Percentiles rank a stretch among this genome's conserved stretches.
These are phyloP conservation scores for Salminus brasiliensis DNA, from an alignment of 2,113 vertebrate genomes.

Conservation along the genomic window DNA sequence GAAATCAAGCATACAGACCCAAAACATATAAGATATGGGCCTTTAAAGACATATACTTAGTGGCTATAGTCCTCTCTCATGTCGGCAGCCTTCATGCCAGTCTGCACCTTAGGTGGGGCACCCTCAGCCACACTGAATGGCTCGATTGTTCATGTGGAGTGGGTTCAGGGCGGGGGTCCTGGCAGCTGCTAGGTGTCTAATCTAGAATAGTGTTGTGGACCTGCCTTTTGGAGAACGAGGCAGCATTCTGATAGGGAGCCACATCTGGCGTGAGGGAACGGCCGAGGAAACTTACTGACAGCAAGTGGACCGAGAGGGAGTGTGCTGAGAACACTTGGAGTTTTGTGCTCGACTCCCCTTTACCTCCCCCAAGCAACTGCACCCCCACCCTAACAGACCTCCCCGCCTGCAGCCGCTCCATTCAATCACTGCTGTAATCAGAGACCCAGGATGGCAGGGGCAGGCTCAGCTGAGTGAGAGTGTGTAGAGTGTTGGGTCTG, in stretches of 20 bases:
- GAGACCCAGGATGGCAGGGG: conserved; percentile 15
- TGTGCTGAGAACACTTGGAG: conserved; percentile 38
- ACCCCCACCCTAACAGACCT: conserved; percentile 2
- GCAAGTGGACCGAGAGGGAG: conserved; percentile 13
- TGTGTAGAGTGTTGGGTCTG: conserved; percentile 16
- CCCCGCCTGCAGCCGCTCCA: background rate
- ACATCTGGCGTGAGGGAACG: conserved; percentile 54
- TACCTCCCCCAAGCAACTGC: background rate
- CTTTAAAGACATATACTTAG: background rate
- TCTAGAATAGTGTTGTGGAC: conserved; percentile 47
- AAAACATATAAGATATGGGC: too few species aligned
- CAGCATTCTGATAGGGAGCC: conserved; percentile 51
- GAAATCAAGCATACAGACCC: too few species aligned
- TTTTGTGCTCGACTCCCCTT: conserved; percentile 37
- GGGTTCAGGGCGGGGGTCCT: conserved; percentile 25
- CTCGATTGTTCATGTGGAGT: conserved; percentile 43
- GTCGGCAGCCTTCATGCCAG: background rate
- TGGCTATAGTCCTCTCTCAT: background rate
- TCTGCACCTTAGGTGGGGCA: conserved; percentile 11
- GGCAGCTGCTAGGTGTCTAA: conserved; percentile 53
- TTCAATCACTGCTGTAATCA: conserved; percentile 43
- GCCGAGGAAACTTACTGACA: conserved; percentile 50
- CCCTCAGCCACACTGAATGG: conserved; percentile 47
- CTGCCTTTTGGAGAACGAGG: conserved; percentile 49
- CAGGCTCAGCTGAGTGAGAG: conserved; percentile 20